Conservation (phyloP, 2,888 invertebrate genomes). For the Cylindroiulus punctatus region DNA sequence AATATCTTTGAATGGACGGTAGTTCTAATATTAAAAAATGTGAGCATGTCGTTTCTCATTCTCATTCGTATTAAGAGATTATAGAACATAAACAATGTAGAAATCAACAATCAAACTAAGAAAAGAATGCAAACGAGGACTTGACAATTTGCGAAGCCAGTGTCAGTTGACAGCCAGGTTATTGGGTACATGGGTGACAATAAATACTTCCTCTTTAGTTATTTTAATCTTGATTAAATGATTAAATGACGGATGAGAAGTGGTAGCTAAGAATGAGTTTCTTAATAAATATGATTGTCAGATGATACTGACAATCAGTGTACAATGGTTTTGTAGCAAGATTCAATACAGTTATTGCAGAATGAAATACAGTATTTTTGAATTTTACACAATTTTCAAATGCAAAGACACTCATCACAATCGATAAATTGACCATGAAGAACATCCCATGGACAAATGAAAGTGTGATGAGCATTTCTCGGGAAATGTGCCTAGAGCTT, state of each 20-base stretch:
- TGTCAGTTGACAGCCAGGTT: neutral
- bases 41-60: neutral
- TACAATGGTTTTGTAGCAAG: too few relatives aligned
- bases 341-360: too few relatives aligned
- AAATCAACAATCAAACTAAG: neutral
- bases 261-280: too few relatives aligned
- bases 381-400: neutral
- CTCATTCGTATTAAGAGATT: neutral
- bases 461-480: neutral
- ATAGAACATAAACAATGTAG: neutral
- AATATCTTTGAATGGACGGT: neutral
- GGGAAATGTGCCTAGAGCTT: conserved; percentile 7
- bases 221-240: too few relatives aligned
- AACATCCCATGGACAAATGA: too few relatives aligned
- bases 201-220: too few relatives aligned
- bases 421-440: too few relatives aligned
- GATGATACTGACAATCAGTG: too few relatives aligned
- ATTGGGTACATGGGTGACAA: neutral
- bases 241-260: too few relatives aligned
- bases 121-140: neutral
- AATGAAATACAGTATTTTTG: neutral
- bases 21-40: neutral
- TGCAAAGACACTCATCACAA: too few relatives aligned
- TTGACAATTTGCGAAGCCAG: too few relatives aligned
- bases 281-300: too few relatives aligned